Evolutionary conservation across 1,140 invertebrate species (phyloP), one percentile per base, ranked within the genome.

Genomic region (Elymnias hypermnestra): DNA sequence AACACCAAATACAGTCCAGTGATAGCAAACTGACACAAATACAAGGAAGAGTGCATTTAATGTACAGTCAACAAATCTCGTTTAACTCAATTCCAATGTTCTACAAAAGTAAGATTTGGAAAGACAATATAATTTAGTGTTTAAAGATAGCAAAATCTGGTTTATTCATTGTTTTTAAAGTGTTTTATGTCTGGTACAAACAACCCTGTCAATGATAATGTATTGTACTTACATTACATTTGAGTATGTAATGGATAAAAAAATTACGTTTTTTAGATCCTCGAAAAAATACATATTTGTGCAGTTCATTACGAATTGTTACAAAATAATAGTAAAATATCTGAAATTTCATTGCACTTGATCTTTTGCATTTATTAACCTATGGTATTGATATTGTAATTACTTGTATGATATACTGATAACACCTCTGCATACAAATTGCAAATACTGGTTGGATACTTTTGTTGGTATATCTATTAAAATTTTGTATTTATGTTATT

Each of bases 401-500:
- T 85, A 87, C 82, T 85, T 87, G 85, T 87, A 86, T 85, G 72
- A 86, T 87, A 87, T 71, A 79, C 68, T 72, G 75, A 73, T 83
- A 81, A 86, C 81, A 77, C 53, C 81, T n/a, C n/a, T 72, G 71
- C 75, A 73, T 81, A 84, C 76, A 67, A 72, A 70, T 83, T 76
- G 67, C 71, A 70, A 81, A 82, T 81, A 83, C 74, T 79, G 81
- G 77, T 84, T 83, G 75, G 71, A 71, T 76, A 79, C 73, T 79
- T 83, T 83, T 71, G 76, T 87, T 86, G 79, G 72, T 76, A 83
- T 58, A 72, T 68, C 64, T 65, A 76, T 85, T 86, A 86, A 87
- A 87, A 86, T 87, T 87, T 87, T 87, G 85, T 87, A 87, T 87
- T 87, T 87, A 87, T 87, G 71, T 83, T 79, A 81, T 86, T 83